A percentile compares a stretch with the other conserved stretches of the same genome.
phyloP scores from a whole-genome alignment of 92 coral and sea anemone species.

The Porites evermanni region DNA sequence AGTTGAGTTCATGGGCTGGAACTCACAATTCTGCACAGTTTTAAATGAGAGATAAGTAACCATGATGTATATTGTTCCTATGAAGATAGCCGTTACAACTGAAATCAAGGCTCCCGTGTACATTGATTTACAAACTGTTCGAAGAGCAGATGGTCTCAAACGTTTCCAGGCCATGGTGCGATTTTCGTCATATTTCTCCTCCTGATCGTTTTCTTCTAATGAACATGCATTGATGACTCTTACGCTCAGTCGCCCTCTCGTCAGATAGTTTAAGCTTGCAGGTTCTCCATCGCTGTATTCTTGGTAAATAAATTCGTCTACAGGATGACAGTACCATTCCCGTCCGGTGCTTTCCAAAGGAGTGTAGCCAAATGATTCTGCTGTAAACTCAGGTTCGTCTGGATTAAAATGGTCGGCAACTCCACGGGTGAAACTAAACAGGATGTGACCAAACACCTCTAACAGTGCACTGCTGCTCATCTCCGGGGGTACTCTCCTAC shows the following conservation, averaged over 20 bases:
- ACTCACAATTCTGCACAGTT: neutral
- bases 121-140: slow-evolving; percentile 10
- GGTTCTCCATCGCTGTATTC: slow-evolving; percentile 43
- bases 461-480: neutral
- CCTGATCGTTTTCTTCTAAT: neutral
- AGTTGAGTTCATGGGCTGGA: neutral
- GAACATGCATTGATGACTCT: neutral
- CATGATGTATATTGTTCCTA: neutral
- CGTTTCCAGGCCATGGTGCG: neutral
- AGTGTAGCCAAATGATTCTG: slow-evolving; percentile 41
- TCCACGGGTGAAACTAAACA: neutral
- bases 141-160: neutral
- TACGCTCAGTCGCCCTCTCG: neutral
- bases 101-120: slow-evolving; percentile 21
- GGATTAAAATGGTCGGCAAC: neutral
- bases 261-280: neutral
- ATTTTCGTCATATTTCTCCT: neutral
- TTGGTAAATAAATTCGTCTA: slow-evolving; percentile 40
- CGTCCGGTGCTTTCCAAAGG: slow-evolving; percentile 47
- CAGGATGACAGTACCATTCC: slow-evolving; percentile 45
- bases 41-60: neutral
- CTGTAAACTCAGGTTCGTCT: slow-evolving; percentile 10
- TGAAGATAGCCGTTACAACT: neutral
- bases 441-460: neutral
- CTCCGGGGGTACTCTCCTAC: too few species aligned